Conservation (phyloP, 2,797 vertebrate species). For the Tiaroga cobitis region DNA sequence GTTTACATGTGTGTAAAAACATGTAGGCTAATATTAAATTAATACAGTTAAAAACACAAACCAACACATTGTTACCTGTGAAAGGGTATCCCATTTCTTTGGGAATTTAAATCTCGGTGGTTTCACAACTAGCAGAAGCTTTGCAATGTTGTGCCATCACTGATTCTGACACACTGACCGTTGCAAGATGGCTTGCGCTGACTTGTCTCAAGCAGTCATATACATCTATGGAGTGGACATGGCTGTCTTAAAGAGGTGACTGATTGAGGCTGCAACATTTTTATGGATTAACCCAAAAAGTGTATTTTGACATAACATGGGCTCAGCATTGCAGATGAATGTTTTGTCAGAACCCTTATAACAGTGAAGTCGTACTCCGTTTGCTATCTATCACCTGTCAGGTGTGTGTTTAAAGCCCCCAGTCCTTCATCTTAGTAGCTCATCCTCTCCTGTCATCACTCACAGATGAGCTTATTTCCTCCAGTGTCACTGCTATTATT, state of each 20-base stretch:
- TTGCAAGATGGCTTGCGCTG: no score
- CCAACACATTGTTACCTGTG: no score
- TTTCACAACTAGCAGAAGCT: no score
- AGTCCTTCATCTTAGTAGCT: not conserved
- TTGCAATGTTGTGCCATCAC: no score
- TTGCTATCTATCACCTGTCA: not conserved
- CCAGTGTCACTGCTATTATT: constrained; percentile 16
- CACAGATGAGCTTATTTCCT: constrained; percentile 23
- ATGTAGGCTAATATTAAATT: no score
- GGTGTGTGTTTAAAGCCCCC: not conserved
- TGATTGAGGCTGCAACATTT: not conserved
- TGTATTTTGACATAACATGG: not conserved
- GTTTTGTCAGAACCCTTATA: not conserved
- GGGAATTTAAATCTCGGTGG: no score
- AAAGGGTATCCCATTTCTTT: no score
- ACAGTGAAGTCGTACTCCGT: not conserved
- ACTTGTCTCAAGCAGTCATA: no score
- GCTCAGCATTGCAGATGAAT: not conserved
- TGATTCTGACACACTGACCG: no score
- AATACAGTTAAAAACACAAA: no score
- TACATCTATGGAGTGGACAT: no score
- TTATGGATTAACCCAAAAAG: not conserved
- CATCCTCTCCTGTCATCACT: constrained; percentile 11
- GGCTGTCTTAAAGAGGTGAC: no score
- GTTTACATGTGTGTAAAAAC: not conserved